Evolutionary conservation across 2,113 vertebrate genomes (phyloP).

Genomic region (Numida meleagris): DNA sequence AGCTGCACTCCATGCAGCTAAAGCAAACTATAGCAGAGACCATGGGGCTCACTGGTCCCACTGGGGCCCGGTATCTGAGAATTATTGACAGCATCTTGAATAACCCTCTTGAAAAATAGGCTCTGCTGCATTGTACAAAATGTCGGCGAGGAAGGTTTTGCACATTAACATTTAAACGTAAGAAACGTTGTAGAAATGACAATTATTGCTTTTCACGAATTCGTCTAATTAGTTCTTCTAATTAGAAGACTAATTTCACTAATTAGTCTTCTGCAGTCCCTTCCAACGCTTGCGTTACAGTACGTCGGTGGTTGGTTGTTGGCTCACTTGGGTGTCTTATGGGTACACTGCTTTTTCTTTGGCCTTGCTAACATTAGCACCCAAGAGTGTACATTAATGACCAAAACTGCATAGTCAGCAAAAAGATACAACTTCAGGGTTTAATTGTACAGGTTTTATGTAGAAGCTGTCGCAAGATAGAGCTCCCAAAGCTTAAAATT

Average conservation of each 20-base stretch:
- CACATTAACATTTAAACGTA: not conserved
- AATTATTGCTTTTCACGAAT: not conserved
- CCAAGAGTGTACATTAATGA: not conserved
- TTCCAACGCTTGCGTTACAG: not conserved
- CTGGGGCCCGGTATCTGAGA: not conserved
- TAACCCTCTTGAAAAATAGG: not conserved
- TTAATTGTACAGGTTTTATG: conserved; percentile 15
- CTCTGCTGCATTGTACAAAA: not conserved
- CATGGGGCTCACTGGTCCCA: not conserved
- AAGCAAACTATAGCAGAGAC: not conserved
- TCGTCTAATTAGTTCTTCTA: no score
- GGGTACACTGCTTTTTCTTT: not conserved
- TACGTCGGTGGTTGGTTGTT: not conserved
- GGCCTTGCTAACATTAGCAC: not conserved
- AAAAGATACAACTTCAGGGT: not conserved
- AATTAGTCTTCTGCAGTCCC: not conserved
- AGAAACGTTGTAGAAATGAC: not conserved
- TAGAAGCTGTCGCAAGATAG: conserved; percentile 35
- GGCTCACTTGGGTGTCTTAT: not conserved
- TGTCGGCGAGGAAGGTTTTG: not conserved
- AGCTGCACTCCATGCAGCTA: not conserved
- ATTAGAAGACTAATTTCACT: no score
- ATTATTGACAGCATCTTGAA: not conserved
- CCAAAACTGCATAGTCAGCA: not conserved
- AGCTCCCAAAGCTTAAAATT: conserved; percentile 71